Evolutionary conservation across 2,113 vertebrate genomes (phyloP).

Genomic region (Canis aureus): DNA sequence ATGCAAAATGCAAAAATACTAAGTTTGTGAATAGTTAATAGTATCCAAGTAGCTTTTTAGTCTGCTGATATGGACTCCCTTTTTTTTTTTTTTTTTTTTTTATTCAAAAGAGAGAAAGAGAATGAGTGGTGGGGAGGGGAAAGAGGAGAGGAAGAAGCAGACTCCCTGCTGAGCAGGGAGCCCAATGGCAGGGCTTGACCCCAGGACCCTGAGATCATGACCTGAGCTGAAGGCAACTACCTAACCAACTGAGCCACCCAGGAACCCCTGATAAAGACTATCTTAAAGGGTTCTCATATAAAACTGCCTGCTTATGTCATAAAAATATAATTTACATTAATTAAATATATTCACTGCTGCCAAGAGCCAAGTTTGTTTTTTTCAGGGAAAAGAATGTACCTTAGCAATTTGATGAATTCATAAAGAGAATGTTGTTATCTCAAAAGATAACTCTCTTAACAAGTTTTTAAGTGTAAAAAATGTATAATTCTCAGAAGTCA

Average conservation of each 20-base stretch:
- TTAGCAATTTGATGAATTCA: background rate
- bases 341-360: background rate
- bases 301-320: background rate
- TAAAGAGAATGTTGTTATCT: constrained; percentile 28
- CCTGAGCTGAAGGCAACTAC: background rate
- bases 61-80: background rate
- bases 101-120: background rate
- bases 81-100: background rate
- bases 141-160: background rate
- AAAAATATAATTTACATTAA: constrained; percentile 18
- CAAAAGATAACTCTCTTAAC: constrained; percentile 16
- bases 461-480: background rate
- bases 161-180: background rate
- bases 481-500: constrained; percentile 15
- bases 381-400: background rate
- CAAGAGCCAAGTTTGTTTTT: background rate
- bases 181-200: too few species aligned
- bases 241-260: background rate
- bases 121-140: background rate
- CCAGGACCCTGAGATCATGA: too few species aligned
- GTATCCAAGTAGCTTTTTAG: background rate
- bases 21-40: background rate
- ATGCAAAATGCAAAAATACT: background rate
- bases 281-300: background rate
- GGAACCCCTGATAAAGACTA: background rate